Base-by-base conservation (phyloP, 2,797 vertebrate species). In the Calcarius lapponicus region DNA sequence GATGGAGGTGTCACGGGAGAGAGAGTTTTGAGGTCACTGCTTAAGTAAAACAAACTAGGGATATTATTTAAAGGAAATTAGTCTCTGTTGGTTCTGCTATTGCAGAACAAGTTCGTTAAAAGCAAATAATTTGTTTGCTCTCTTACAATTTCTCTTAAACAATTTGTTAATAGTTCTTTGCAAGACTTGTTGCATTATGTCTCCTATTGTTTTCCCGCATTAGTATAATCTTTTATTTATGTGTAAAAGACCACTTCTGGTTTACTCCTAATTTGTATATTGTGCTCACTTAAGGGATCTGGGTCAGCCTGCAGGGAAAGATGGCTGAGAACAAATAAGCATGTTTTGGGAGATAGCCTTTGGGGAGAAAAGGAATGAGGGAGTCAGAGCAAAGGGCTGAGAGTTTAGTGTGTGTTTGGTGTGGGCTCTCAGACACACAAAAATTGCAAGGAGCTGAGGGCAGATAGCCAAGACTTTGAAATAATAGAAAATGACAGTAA, bases 171-270 rank as follows among this genome's bases (percentile, higher is more conserved):
- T 43, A 38, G n/a, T 17, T 67, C 60, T 75, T 74, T 64, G 16
- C 64, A 73, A 71, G 48, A 48, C 48, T 80, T 66, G 2, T 38
- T 61, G 47, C 15, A 16, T 89, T 79, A 10, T 50, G 38, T 93
- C 0, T 0, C 17, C 20, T 71, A 0, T 28, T 74, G 15, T 80
- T 88, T 83, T 66, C 65, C 45, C 5, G 7, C 84, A 43, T 81
- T 61, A 69, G 7, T 45, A 17, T 50, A 26, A 45, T 53, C 45
- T 65, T 79, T 17, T 56, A 21, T 73, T 13, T 40, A 0, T n/a
- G 10, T 57, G 16, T 69, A 43, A 47, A 62, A 53, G 19, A 45
- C 9, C 7, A 24, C 62, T 65, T 88, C 29, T 90, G 31, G 6
- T 70, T 85, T 90, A 61, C 47, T 81, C 18, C 25, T 6, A 7